Evolutionary conservation across 1,140 invertebrate species (phyloP).

Genomic region (Lasioglossum baleicum): DNA sequence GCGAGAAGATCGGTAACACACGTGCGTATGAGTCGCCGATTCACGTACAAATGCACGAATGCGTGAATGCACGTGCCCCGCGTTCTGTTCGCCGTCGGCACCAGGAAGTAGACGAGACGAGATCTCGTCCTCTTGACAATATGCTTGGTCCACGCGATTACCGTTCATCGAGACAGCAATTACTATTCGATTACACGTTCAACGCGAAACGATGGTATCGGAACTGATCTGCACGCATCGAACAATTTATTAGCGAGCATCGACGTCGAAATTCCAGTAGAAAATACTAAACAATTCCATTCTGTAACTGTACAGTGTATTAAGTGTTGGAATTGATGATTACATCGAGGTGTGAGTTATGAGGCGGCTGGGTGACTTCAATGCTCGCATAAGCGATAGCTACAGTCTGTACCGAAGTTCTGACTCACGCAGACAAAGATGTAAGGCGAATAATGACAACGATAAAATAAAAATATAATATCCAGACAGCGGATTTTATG

Average conservation of each 20-base stretch:
- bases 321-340: too few relatives aligned
- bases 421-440: too few relatives aligned
- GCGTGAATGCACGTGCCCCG: conserved; percentile 31
- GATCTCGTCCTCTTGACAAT: conserved; percentile 46
- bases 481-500: too few relatives aligned
- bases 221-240: neutral
- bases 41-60: conserved; percentile 50
- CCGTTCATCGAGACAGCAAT: conserved; percentile 46
- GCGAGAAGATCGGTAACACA: conserved; percentile 49
- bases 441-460: too few relatives aligned
- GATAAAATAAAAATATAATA: too few relatives aligned
- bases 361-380: neutral
- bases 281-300: too few relatives aligned
- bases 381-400: neutral
- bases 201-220: conserved; percentile 1
- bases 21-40: conserved; percentile 35
- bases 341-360: too few relatives aligned
- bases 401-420: too few relatives aligned
- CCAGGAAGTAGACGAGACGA: conserved; percentile 54
- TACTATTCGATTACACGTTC: conserved; percentile 56
- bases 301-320: too few relatives aligned
- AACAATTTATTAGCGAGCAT: neutral
- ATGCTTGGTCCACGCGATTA: conserved; percentile 41
- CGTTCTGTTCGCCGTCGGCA: conserved; percentile 41
- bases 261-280: too few relatives aligned